These are phyloP conservation scores for Sogatella furcifera DNA, from an alignment of 1,140 invertebrate species.

Conservation along the genomic window DNA sequence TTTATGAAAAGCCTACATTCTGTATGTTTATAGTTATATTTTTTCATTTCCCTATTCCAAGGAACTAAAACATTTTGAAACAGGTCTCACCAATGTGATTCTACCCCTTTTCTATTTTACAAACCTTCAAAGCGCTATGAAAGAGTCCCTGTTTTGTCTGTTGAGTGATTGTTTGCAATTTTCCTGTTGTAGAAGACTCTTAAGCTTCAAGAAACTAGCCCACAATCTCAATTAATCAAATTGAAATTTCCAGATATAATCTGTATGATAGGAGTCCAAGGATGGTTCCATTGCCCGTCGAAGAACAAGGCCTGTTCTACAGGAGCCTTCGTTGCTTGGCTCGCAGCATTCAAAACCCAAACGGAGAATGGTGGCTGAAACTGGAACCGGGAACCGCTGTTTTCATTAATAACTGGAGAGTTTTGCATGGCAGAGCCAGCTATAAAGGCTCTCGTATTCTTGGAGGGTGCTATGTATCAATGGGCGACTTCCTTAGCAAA, in stretches of 20 bases:
- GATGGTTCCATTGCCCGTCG: slow-evolving; percentile 33
- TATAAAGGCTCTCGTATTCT: slow-evolving; percentile 49
- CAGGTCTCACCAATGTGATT: too few relatives aligned
- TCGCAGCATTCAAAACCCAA: slow-evolving; percentile 37
- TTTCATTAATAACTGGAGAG: slow-evolving; percentile 64
- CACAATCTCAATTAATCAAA: too few relatives aligned
- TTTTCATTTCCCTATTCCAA: too few relatives aligned
- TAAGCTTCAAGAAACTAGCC: too few relatives aligned
- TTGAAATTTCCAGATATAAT: slow-evolving; percentile 43
- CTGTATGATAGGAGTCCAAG: slow-evolving; percentile 49
- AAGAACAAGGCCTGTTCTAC: slow-evolving; percentile 48
- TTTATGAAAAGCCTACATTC: too few relatives aligned
- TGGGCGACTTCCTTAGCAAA: slow-evolving; percentile 48
- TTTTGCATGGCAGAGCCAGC: slow-evolving; percentile 53
- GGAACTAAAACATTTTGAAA: too few relatives aligned
- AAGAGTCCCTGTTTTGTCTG: too few relatives aligned
- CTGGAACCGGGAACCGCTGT: slow-evolving; percentile 51
- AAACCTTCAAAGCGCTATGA: neutral
- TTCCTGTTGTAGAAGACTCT: too few relatives aligned
- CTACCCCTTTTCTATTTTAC: too few relatives aligned
- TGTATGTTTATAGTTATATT: too few relatives aligned
- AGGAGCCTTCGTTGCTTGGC: slow-evolving; percentile 43
- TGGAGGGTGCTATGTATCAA: slow-evolving; percentile 46
- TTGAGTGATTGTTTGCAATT: too few relatives aligned
- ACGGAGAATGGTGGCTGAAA: slow-evolving; percentile 45